Conservation (phyloP, 2,113 vertebrate species). For the Xyrauchen texanus region DNA sequence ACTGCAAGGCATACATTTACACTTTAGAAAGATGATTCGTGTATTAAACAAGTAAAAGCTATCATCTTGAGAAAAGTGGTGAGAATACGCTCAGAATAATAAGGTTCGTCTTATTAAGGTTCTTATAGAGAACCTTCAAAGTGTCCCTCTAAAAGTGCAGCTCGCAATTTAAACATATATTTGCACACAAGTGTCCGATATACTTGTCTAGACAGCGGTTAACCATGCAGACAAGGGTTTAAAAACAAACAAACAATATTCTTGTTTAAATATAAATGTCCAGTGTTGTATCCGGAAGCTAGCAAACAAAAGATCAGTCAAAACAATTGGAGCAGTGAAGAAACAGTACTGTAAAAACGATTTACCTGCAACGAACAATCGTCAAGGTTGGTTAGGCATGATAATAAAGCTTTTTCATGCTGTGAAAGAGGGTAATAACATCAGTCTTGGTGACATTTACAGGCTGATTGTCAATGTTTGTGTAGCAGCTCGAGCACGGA, state of each 20-base stretch:
- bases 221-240: not conserved
- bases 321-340: constrained; percentile 6
- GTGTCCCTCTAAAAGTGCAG: not conserved
- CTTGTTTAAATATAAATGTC: not conserved
- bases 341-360: not conserved
- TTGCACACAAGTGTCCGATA: not conserved
- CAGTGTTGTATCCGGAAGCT: not conserved
- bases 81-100: too few species aligned
- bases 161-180: not conserved
- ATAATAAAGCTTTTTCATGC: constrained; percentile 19
- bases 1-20: too few species aligned
- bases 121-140: too few species aligned
- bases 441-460: constrained; percentile 7
- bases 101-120: too few species aligned
- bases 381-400: constrained; percentile 3
- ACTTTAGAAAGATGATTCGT: too few species aligned
- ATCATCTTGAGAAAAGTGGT: too few species aligned
- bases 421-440: not conserved
- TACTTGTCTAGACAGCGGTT: not conserved
- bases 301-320: constrained; percentile 47
- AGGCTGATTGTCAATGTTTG: constrained; percentile 22
- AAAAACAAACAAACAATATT: not conserved
- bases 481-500: constrained; percentile 21
- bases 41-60: too few species aligned
- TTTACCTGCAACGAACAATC: constrained; percentile 21